Evolutionary conservation across 2,113 vertebrate species (phyloP).

Genomic region (Sphaerodactylus townsendi): DNA sequence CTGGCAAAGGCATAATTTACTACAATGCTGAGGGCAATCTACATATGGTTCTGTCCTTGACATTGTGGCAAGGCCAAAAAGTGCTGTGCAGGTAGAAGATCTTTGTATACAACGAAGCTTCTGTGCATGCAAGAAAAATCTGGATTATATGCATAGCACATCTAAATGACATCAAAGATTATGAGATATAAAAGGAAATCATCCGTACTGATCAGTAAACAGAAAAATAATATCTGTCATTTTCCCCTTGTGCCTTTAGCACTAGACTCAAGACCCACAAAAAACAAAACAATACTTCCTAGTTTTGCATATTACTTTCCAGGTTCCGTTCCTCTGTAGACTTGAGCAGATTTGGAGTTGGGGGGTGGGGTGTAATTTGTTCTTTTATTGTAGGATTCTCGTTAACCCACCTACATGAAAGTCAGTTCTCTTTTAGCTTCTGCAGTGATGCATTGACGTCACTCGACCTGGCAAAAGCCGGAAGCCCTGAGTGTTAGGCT

Average conservation of each 20-base stretch:
- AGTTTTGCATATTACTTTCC: constrained; percentile 55
- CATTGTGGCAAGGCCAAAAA: neutral
- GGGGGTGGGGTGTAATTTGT: constrained; percentile 51
- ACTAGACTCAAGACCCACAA: constrained; percentile 38
- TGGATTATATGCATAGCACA: constrained; percentile 23
- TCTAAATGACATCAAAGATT: constrained; percentile 53
- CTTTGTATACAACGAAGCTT: neutral
- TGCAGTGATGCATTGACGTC: constrained; percentile 70
- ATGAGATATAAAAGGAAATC: constrained; percentile 48
- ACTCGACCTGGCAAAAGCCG: constrained; percentile 74
- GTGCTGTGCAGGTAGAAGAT: neutral
- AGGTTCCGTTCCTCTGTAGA: constrained; percentile 66
- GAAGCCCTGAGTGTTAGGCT: constrained; percentile 75
- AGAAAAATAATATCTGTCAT: constrained; percentile 42
- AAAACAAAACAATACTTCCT: constrained; percentile 43
- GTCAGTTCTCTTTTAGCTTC: constrained; percentile 67
- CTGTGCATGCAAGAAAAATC: neutral
- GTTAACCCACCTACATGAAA: constrained; percentile 71
- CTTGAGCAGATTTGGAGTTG: constrained; percentile 63
- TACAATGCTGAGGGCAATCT: neutral
- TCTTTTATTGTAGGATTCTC: constrained; percentile 75
- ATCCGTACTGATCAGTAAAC: constrained; percentile 37
- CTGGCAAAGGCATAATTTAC: neutral
- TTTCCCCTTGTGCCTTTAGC: constrained; percentile 47
- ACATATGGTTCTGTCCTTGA: neutral